Evolutionary conservation across 2,113 vertebrate genomes (phyloP).

Genomic region (Leptocoma aspasia): DNA sequence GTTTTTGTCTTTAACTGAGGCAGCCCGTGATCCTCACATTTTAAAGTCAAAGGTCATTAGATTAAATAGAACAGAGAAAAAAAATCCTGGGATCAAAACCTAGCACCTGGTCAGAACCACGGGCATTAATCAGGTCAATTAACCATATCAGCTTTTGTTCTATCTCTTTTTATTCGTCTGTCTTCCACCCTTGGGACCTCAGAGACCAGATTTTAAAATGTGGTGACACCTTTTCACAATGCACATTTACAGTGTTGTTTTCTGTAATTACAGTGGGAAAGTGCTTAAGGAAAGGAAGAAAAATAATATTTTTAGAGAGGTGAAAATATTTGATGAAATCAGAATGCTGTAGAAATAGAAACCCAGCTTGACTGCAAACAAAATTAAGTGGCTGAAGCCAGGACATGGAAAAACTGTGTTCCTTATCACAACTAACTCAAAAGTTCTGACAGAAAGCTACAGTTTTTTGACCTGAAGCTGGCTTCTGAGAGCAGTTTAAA

Average conservation of each 20-base stretch:
- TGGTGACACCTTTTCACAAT: not conserved
- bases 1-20: not conserved
- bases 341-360: not conserved
- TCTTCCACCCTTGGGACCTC: not conserved
- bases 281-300: not conserved
- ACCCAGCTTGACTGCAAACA: not conserved
- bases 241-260: not conserved
- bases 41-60: not conserved
- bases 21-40: not conserved
- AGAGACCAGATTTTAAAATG: not conserved
- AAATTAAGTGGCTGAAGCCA: not conserved
- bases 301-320: not conserved
- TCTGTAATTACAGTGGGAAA: not conserved
- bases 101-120: not conserved
- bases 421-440: not conserved
- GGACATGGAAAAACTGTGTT: not conserved
- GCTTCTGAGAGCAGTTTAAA: not conserved
- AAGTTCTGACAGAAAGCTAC: not conserved
- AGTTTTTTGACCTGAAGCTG: not conserved
- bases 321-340: not conserved
- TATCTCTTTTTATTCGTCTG: not conserved
- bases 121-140: not conserved
- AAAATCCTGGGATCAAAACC: not conserved
- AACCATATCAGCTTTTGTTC: not conserved
- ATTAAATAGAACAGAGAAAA: not conserved